Base-by-base conservation (phyloP, 2,113 vertebrate species). In the Tetraodon nigroviridis region DNA sequence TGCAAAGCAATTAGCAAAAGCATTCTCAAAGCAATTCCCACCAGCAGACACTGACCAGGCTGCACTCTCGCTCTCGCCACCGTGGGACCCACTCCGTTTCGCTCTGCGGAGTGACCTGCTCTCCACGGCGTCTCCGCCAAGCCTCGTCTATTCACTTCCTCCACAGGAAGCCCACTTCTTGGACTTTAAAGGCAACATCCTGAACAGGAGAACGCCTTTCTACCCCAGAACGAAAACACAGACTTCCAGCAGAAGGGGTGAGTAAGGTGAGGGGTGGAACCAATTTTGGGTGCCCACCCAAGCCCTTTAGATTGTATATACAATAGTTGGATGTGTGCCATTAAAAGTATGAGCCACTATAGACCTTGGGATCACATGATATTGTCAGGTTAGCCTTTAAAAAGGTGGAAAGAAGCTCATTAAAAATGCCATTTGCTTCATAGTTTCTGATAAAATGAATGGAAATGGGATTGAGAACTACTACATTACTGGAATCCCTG, bases 101-200 rank as follows among this genome's bases (percentile, higher is more conserved):
- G 67, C 66, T 37, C 11, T 47, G 74, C 45, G 4, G 18, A 40
- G 18, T 59, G 81, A 84, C 75, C 81, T 78, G 72, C 66, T 21
- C 67, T 61, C 42, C 82, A 81, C 51, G 18, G 68, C 47, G 76
- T 83, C 84, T 82, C 19, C 44, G 58, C 75, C 42, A 22, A 73
- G 79, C 81, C 86, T 86, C 57, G 86, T 84, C 86, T 76, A 69
- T 62, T 86, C 76, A 74, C 75, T 90, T 91, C 87, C 89, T 87
- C 82, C 75, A 67, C 87, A 90, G 89, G 90, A 91, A 90, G 72
- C 74, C 77, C 71, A 88, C 84, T 86, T 89, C 80, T 87, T 84
- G 73, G 77, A 80, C 73, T 87, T 89, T 88, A 85, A 88, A 88
- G 80, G 84, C 86, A 80, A 91, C 89, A 86, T 90, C 90, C 90